phyloP scores from a whole-genome alignment of 2,797 vertebrate species.

The Coregonus ussuriensis region DNA sequence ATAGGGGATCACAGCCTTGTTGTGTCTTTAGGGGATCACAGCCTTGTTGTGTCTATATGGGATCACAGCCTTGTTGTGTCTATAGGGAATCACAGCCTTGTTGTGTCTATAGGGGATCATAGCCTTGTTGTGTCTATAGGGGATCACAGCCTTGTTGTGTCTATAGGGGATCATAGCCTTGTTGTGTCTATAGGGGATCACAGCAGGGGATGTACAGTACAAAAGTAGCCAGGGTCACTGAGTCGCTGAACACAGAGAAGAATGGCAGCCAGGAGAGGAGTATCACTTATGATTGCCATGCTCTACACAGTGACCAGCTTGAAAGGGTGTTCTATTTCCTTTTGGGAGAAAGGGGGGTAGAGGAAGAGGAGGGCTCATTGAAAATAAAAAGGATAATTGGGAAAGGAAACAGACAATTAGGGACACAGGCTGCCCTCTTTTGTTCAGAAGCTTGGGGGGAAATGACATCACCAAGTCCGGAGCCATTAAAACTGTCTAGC shows the following conservation, averaged over 20 bases:
- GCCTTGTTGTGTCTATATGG: no score
- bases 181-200: conserved; percentile 12
- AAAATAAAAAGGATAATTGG: not conserved
- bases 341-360: not conserved
- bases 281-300: not conserved
- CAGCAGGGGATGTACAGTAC: not conserved
- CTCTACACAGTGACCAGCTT: conserved; percentile 3
- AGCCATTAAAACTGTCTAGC: not conserved
- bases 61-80: no score
- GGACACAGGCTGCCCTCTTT: conserved; percentile 18
- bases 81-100: no score
- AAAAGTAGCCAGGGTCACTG: not conserved
- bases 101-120: no score
- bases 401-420: conserved; percentile 21
- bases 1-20: no score
- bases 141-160: no score
- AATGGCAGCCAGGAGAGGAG: not conserved
- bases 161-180: no score
- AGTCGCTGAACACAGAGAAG: not conserved
- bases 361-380: not conserved
- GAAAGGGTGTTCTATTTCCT: conserved; percentile 24
- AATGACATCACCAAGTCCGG: conserved; percentile 12
- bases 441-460: conserved; percentile 11
- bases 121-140: no score
- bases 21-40: no score